A percentile compares a stretch with the other conserved stretches of the same genome.
Evolutionary conservation across 2,113 vertebrate species (phyloP).

Genomic region (Chroicocephalus ridibundus): DNA sequence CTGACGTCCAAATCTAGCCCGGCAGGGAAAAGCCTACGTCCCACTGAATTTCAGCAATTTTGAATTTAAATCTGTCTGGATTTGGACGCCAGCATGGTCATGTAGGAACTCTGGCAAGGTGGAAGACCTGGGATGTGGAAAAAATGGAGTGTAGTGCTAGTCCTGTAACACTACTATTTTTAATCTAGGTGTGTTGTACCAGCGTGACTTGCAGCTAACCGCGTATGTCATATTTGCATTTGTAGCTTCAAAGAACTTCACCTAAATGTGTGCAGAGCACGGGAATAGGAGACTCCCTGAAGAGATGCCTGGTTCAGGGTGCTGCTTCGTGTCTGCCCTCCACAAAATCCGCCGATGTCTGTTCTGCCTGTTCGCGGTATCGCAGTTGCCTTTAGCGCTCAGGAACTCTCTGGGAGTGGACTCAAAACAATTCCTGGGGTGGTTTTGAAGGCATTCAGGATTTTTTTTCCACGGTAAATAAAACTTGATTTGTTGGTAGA

Average conservation of each 20-base stretch:
- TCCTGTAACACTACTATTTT: neutral
- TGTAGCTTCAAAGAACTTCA: neutral
- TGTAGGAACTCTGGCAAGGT: neutral
- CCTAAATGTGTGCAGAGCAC: too few species aligned
- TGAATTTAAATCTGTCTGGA: neutral
- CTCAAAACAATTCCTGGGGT: neutral
- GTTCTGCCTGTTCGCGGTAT: neutral
- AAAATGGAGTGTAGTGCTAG: neutral
- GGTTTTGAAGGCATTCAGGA: neutral
- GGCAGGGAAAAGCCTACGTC: neutral
- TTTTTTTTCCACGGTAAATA: neutral
- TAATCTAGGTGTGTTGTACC: neutral
- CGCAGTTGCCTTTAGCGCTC: neutral
- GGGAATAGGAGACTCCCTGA: neutral
- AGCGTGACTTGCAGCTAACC: fast-evolving
- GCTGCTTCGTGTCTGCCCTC: neutral
- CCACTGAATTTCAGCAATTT: neutral
- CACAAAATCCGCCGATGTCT: neutral
- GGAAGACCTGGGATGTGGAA: neutral
- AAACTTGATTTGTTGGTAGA: neutral
- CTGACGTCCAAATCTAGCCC: neutral
- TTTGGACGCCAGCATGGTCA: neutral
- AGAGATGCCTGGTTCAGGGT: neutral
- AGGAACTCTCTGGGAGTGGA: neutral
- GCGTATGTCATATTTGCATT: too few species aligned